A percentile compares a stretch with the other conserved stretches of the same genome.
Conservation (phyloP, 2,797 vertebrate species). For the Echeneis naucrates region DNA sequence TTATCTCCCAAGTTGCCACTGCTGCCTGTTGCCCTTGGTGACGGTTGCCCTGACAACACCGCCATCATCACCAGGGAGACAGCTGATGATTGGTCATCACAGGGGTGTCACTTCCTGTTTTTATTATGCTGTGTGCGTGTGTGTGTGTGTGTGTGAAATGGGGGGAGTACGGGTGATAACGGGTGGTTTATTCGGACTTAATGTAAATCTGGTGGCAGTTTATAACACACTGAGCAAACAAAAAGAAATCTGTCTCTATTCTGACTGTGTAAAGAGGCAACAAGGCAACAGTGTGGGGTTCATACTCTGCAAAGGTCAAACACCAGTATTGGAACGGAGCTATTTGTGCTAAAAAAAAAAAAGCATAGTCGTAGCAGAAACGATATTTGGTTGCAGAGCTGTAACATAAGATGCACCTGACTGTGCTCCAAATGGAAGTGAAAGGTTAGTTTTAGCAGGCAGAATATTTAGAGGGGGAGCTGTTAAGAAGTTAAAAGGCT, state of each 20-base stretch:
- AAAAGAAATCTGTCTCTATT: too few species aligned
- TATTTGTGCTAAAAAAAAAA: neutral
- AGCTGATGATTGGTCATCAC: slow-evolving; percentile 74
- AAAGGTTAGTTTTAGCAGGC: neutral
- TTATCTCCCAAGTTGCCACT: slow-evolving; percentile 50
- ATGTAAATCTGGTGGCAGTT: slow-evolving; percentile 21
- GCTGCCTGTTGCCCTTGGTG: slow-evolving; percentile 68
- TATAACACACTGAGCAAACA: neutral
- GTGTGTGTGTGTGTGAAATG: too few species aligned
- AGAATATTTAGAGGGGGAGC: neutral
- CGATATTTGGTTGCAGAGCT: neutral
- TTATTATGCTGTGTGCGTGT: too few species aligned
- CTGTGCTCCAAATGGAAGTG: neutral
- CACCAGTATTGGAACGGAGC: slow-evolving; percentile 3
- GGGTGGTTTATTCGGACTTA: slow-evolving; percentile 21
- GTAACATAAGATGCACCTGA: neutral
- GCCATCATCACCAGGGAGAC: slow-evolving; percentile 68
- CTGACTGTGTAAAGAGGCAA: neutral
- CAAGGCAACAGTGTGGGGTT: neutral
- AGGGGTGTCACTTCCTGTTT: slow-evolving; percentile 72
- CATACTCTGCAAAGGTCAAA: slow-evolving; percentile 4
- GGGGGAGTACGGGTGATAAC: slow-evolving; percentile 5
- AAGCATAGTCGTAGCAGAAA: neutral
- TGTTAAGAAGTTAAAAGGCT: neutral
- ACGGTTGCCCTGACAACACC: slow-evolving; percentile 76